phyloP scores from a whole-genome alignment of 2,888 invertebrate species.

The Drosophila lutescens region DNA sequence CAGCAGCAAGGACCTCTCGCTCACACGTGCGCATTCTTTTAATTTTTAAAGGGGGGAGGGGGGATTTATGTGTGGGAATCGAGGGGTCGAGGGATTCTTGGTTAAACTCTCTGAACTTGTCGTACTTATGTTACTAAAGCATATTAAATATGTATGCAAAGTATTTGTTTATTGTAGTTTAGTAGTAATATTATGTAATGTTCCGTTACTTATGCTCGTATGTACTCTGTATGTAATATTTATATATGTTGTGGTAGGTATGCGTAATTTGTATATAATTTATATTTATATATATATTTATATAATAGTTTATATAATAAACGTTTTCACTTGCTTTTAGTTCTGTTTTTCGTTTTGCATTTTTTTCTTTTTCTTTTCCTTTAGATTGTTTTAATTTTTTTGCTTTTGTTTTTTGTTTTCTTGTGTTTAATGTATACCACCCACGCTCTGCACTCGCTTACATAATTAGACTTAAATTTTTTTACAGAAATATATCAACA shows the following conservation, averaged over 20 bases:
- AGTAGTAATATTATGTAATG: slow-evolving; percentile 53
- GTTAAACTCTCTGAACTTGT: slow-evolving; percentile 40
- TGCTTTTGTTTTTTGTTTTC: slow-evolving; percentile 18
- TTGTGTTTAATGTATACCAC: slow-evolving; percentile 14
- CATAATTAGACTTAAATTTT: slow-evolving; percentile 41
- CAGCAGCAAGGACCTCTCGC: slow-evolving; percentile 7
- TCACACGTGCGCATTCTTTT: slow-evolving; percentile 31
- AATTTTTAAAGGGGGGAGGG: background rate
- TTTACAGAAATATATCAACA: slow-evolving; percentile 64
- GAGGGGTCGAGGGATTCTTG: slow-evolving; percentile 13
- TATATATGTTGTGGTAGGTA: slow-evolving; percentile 53
- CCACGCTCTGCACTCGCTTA: slow-evolving; percentile 26
- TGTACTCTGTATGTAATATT: slow-evolving; percentile 51
- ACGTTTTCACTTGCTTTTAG: slow-evolving; percentile 46
- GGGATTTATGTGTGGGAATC: too few species aligned
- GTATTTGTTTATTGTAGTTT: slow-evolving; percentile 46
- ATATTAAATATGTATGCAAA: slow-evolving; percentile 65
- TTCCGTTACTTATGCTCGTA: slow-evolving; percentile 51
- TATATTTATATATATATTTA: slow-evolving; percentile 47
- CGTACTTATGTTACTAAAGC: slow-evolving; percentile 64
- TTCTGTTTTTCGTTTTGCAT: slow-evolving; percentile 25
- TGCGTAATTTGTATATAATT: slow-evolving; percentile 49
- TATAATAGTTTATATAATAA: slow-evolving; percentile 57
- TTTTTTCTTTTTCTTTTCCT: slow-evolving; percentile 19
- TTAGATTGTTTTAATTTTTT: slow-evolving; percentile 30